These are phyloP conservation scores for Cosmia pyralina DNA, from an alignment of 2,888 invertebrate species.

Conservation along the genomic window DNA sequence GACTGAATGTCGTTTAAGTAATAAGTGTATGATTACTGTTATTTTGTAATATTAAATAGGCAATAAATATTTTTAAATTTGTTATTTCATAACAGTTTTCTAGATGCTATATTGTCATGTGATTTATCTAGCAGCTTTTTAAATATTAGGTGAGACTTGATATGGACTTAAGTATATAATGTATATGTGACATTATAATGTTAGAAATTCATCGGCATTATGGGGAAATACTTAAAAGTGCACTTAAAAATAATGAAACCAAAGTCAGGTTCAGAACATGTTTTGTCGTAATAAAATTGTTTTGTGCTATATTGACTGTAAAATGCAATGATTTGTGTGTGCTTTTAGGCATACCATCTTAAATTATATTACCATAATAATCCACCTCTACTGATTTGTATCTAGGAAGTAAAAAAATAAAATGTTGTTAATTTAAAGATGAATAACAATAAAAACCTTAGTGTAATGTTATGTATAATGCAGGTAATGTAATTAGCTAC, in stretches of 20 bases:
- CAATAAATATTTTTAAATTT: slow-evolving; percentile 71
- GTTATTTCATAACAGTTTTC: slow-evolving; percentile 64
- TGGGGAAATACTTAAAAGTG: slow-evolving; percentile 52
- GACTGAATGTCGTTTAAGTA: slow-evolving; percentile 89
- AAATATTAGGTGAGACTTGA: slow-evolving; percentile 55
- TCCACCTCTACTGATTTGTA: slow-evolving; percentile 59
- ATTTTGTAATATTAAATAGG: slow-evolving; percentile 80
- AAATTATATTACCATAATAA: slow-evolving; percentile 56
- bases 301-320: slow-evolving; percentile 27
- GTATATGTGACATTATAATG: slow-evolving; percentile 44
- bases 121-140: slow-evolving; percentile 74
- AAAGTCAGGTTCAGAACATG: slow-evolving; percentile 32
- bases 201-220: slow-evolving; percentile 52
- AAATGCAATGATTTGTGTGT: slow-evolving; percentile 34
- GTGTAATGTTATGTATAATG: slow-evolving; percentile 45
- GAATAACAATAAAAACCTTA: slow-evolving; percentile 44
- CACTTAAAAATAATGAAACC: slow-evolving; percentile 54
- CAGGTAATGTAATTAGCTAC: slow-evolving; percentile 54
- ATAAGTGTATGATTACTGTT: slow-evolving; percentile 80
- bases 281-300: slow-evolving; percentile 1
- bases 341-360: slow-evolving; percentile 41
- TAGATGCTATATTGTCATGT: slow-evolving; percentile 66
- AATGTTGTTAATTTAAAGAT: slow-evolving; percentile 40
- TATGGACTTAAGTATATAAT: slow-evolving; percentile 47
- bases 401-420: slow-evolving; percentile 39